These are phyloP conservation scores for Cerastoderma edule DNA, from an alignment of 2,888 invertebrate species.

Conservation along the genomic window DNA sequence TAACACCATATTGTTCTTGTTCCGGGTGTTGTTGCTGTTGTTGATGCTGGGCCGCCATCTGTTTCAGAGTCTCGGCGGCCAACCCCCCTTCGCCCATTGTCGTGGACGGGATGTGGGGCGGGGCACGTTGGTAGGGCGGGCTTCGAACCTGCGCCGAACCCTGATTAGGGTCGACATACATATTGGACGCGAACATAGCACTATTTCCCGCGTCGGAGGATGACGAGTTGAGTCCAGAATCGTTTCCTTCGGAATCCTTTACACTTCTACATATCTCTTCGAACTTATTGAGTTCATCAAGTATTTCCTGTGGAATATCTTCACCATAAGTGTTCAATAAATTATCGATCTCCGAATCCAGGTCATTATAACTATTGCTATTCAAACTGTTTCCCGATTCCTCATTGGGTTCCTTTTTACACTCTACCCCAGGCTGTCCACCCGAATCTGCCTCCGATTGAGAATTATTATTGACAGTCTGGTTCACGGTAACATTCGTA, in stretches of 20 bases:
- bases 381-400: conserved; percentile 61
- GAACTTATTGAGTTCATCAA: conserved; percentile 76
- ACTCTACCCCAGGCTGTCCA: conserved; percentile 73
- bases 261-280: conserved; percentile 72
- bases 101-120: conserved; percentile 41
- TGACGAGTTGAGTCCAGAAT: conserved; percentile 40
- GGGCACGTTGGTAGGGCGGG: conserved; percentile 54
- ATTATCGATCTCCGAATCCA: conserved; percentile 70
- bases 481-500: conserved; percentile 96
- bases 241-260: conserved; percentile 71
- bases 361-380: conserved; percentile 68
- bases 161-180: conserved; percentile 60
- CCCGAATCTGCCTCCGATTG: conserved; percentile 65
- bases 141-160: conserved; percentile 63
- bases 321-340: conserved; percentile 89
- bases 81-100: conserved; percentile 87
- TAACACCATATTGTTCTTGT: conserved; percentile 64
- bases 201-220: conserved; percentile 50
- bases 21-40: conserved; percentile 85
- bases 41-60: conserved; percentile 98
- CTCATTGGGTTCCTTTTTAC: conserved; percentile 87
- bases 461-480: conserved; percentile 89
- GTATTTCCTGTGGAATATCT: conserved; percentile 64
- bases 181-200: conserved; percentile 62
- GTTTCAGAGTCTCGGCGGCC: conserved; percentile 97